Percentiles rank a stretch among this genome's conserved stretches.
Conservation (phyloP, 2,113 vertebrate species). For the Gallinago paraguaiae region DNA sequence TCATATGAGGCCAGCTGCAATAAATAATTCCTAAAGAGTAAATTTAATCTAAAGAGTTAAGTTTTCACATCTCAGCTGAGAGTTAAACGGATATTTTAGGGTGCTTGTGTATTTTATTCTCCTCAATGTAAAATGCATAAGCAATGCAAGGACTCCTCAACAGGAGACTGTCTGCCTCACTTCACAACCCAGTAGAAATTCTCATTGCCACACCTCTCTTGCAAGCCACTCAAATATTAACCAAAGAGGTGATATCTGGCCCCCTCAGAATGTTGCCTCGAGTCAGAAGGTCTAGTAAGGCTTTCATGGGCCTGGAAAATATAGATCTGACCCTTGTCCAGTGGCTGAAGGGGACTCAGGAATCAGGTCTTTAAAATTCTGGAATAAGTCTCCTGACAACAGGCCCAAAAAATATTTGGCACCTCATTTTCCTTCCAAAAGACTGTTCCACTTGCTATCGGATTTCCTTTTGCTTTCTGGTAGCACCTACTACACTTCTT, state of each 20-base stretch:
- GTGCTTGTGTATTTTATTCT: not conserved
- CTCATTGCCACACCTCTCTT: not conserved
- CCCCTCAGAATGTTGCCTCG: not conserved
- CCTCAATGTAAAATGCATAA: not conserved
- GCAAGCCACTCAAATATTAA: not conserved
- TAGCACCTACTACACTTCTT: not conserved
- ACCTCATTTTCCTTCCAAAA: not conserved
- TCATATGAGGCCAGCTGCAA: not conserved
- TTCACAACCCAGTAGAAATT: not conserved
- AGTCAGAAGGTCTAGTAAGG: not conserved
- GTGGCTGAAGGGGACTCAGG: not conserved
- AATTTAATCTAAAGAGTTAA: not conserved
- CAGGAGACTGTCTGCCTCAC: not conserved
- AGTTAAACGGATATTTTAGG: not conserved
- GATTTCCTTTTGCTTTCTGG: not conserved
- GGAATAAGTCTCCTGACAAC: no score
- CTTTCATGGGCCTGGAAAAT: not conserved
- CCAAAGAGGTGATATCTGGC: not conserved
- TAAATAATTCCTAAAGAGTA: not conserved
- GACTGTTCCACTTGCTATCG: not conserved
- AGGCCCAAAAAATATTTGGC: not conserved
- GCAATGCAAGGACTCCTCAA: not conserved
- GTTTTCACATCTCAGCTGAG: not conserved
- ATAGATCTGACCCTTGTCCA: not conserved
- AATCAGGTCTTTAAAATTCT: not conserved